A percentile compares a stretch with the other conserved stretches of the same genome.
Conservation (phyloP, 2,797 vertebrate genomes). For the Avahi laniger region DNA sequence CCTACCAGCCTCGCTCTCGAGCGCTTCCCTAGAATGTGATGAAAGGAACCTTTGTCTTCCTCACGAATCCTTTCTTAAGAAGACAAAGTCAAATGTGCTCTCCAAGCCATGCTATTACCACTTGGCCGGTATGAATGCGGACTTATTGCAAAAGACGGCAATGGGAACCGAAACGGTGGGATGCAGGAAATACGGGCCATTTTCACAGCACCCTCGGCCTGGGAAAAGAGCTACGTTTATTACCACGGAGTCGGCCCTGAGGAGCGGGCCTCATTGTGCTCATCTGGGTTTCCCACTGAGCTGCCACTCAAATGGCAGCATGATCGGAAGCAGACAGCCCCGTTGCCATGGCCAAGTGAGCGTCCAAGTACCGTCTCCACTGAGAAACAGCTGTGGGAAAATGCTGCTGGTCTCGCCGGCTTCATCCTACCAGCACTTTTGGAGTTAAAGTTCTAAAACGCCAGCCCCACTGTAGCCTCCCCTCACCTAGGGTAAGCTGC, state of each 20-base stretch:
- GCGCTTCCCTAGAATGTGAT: background rate
- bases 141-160: background rate
- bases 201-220: background rate
- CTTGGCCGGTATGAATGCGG: background rate
- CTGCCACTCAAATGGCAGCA: slow-evolving; percentile 10
- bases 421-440: background rate
- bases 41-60: slow-evolving; percentile 18
- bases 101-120: background rate
- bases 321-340: background rate
- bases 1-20: background rate
- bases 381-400: slow-evolving; percentile 54
- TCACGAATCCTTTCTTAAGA: background rate
- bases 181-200: background rate
- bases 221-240: slow-evolving; percentile 37
- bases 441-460: background rate
- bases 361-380: background rate
- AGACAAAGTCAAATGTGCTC: background rate
- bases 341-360: background rate
- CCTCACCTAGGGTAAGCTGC: background rate
- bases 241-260: background rate
- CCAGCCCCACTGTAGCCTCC: background rate
- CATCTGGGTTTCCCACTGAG: slow-evolving; percentile 41
- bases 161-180: background rate
- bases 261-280: background rate
- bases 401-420: background rate